Conservation (phyloP, 2,113 vertebrate genomes). For the Loxodonta africana region DNA sequence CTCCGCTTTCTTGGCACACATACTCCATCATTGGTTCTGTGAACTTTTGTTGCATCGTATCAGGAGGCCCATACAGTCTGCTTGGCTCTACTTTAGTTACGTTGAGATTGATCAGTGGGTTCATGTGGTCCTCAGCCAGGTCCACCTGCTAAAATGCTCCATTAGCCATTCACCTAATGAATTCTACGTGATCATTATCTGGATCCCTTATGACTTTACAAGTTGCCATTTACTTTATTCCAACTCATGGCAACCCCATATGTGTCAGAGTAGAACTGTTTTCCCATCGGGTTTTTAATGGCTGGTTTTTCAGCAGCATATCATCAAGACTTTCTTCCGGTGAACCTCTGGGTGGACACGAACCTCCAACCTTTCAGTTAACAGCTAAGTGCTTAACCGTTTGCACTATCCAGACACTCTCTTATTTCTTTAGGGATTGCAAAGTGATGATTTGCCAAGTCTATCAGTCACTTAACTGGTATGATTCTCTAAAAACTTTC, state of each 20-base stretch:
- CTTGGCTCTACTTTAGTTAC: not conserved
- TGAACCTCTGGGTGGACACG: not conserved
- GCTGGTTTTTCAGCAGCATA: too few species aligned
- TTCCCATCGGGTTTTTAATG: too few species aligned
- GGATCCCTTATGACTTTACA: not conserved
- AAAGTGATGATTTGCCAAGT: constrained; percentile 29
- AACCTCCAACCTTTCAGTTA: not conserved
- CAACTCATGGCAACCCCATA: not conserved
- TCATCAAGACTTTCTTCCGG: too few species aligned
- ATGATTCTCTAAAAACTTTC: not conserved
- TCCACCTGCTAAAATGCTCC: not conserved
- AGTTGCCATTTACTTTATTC: not conserved
- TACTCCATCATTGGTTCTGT: not conserved
- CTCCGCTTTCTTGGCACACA: not conserved
- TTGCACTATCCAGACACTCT: not conserved
- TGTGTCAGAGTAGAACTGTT: too few species aligned
- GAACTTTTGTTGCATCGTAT: not conserved
- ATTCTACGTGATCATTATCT: not conserved
- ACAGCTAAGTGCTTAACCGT: not conserved
- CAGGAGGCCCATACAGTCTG: not conserved
- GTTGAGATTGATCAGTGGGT: not conserved
- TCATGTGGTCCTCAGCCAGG: not conserved
- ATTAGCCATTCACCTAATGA: not conserved
- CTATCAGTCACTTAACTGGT: not conserved
- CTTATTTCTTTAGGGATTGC: constrained; percentile 13